Conservation (phyloP, 2,888 invertebrate species). For the Tipula helvola region DNA sequence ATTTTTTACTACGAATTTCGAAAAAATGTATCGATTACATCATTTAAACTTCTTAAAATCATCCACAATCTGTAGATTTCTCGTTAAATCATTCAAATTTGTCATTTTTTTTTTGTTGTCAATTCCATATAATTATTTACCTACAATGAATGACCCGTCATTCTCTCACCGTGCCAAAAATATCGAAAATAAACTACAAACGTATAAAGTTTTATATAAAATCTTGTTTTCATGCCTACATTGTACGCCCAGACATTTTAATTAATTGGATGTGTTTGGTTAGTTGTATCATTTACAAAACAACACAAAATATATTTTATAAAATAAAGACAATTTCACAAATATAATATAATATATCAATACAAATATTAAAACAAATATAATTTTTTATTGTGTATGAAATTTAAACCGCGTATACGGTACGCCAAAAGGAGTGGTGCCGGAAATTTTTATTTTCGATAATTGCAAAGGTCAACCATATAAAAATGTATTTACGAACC, state of each 20-base stretch:
- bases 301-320: neutral
- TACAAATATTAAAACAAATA: neutral
- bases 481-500: neutral
- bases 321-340: neutral
- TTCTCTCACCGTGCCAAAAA: neutral
- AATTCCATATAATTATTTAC: neutral
- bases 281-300: neutral
- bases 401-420: neutral
- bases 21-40: neutral
- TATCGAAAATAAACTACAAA: neutral
- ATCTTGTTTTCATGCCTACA: neutral
- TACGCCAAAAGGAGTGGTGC: neutral
- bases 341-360: neutral
- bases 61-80: neutral
- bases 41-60: neutral
- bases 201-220: neutral
- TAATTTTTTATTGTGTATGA: neutral
- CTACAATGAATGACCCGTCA: neutral
- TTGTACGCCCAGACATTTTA: neutral
- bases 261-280: neutral
- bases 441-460: neutral
- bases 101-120: neutral
- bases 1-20: neutral
- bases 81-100: neutral
- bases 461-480: neutral